phyloP scores from a whole-genome alignment of 2,113 vertebrate genomes.

The Acinonyx jubatus region DNA sequence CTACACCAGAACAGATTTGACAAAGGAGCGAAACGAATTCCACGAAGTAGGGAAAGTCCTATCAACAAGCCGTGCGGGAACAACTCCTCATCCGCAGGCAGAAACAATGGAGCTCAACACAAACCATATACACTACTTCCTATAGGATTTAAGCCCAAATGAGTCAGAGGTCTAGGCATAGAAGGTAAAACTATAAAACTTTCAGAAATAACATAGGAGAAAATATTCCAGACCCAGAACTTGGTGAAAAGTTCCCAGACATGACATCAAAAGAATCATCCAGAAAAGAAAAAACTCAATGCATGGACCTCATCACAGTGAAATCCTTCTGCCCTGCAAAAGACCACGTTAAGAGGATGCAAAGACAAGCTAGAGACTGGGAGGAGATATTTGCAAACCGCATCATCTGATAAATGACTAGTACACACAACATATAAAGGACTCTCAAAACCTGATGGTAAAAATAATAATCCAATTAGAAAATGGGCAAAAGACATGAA shows the following conservation, averaged over 20 bases:
- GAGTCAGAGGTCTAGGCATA: neutral
- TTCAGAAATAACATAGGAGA: neutral
- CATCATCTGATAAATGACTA: neutral
- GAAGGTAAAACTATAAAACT: neutral
- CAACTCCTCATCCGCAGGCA: neutral
- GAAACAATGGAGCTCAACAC: neutral
- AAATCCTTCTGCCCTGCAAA: neutral
- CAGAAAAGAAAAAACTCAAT: neutral
- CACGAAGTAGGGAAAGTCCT: neutral
- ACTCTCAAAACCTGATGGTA: neutral
- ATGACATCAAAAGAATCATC: neutral
- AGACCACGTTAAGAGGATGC: neutral
- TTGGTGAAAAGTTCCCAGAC: neutral
- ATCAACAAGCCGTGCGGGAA: neutral
- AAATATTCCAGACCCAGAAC: neutral
- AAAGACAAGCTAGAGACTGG: neutral
- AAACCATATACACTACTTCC: neutral
- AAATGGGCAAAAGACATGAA: neutral
- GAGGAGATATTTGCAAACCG: neutral
- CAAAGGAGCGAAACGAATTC: neutral
- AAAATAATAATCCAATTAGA: conserved; percentile 12
- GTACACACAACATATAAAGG: neutral
- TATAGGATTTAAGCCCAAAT: neutral
- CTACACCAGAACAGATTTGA: neutral
- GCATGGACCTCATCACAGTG: neutral